Conservation (phyloP, 2,113 vertebrate species). For the Pachyramphus minor region DNA sequence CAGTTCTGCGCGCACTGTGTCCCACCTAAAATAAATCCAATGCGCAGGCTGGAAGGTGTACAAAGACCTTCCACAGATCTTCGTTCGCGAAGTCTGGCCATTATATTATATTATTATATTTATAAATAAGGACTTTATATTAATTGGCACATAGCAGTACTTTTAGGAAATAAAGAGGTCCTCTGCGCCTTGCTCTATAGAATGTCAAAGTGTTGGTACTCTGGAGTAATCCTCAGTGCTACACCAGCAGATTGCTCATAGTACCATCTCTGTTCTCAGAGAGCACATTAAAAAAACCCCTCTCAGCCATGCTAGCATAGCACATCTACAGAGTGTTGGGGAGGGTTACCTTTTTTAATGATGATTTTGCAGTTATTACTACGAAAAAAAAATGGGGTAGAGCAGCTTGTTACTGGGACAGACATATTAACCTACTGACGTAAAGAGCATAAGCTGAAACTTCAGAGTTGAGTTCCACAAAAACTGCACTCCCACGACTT, state of each 20-base stretch:
- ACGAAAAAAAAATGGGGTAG: not conserved
- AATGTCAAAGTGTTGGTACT: not conserved
- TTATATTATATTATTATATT: too few species aligned
- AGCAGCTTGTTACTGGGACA: not conserved
- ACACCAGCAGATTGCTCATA: too few species aligned
- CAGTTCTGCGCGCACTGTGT: too few species aligned
- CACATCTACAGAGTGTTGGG: not conserved
- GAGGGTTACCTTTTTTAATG: not conserved
- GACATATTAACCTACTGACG: not conserved
- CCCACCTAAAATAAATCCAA: too few species aligned
- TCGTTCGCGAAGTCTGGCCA: too few species aligned
- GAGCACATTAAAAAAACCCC: accelerated
- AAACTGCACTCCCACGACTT: not conserved
- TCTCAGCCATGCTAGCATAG: not conserved
- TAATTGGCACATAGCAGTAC: not conserved
- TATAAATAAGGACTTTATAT: not conserved
- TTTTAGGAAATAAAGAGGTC: not conserved
- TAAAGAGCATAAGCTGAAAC: not conserved
- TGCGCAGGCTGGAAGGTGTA: too few species aligned
- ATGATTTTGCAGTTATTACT: not conserved
- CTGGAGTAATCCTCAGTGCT: not conserved
- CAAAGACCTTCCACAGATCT: too few species aligned
- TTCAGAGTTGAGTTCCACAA: not conserved
- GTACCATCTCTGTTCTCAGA: not conserved
- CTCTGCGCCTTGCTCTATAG: not conserved